These are phyloP conservation scores for Phataginus tetradactyla DNA, from an alignment of 2,797 vertebrate genomes.

Conservation along the genomic window DNA sequence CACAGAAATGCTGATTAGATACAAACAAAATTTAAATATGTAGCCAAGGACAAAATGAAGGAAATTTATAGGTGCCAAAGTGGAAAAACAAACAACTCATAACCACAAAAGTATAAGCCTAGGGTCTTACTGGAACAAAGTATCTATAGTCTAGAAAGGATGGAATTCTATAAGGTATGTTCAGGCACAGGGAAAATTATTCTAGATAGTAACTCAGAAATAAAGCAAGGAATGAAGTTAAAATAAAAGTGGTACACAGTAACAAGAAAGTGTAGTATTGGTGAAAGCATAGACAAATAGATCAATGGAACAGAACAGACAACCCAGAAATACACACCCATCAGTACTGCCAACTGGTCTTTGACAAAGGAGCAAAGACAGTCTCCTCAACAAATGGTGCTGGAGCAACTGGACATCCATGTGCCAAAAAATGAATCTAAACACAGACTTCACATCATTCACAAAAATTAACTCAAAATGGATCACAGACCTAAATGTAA, in stretches of 20 bases:
- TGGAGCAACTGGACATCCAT: not conserved
- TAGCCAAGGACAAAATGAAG: constrained; percentile 7
- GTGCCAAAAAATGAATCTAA: not conserved
- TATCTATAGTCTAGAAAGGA: not conserved
- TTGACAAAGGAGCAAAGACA: not conserved
- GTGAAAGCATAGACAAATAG: not conserved
- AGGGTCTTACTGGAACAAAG: not conserved
- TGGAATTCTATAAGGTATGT: not conserved
- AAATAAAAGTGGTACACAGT: not conserved
- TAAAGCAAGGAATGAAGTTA: not conserved
- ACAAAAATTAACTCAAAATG: not conserved
- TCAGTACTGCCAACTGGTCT: not conserved
- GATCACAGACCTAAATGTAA: not conserved
- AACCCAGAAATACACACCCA: not conserved
- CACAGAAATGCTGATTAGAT: constrained; percentile 11
- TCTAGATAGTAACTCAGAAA: constrained; percentile 12
- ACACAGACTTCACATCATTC: not conserved
- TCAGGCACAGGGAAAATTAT: constrained; percentile 12
- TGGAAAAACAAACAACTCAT: not conserved
- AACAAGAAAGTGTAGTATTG: not conserved
- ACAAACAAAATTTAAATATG: not conserved
- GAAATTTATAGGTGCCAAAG: not conserved
- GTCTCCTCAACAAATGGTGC: not conserved
- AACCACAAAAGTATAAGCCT: not conserved
- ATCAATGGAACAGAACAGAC: not conserved